phyloP scores from a whole-genome alignment of 2,797 vertebrate genomes.

The Agapornis canus region DNA sequence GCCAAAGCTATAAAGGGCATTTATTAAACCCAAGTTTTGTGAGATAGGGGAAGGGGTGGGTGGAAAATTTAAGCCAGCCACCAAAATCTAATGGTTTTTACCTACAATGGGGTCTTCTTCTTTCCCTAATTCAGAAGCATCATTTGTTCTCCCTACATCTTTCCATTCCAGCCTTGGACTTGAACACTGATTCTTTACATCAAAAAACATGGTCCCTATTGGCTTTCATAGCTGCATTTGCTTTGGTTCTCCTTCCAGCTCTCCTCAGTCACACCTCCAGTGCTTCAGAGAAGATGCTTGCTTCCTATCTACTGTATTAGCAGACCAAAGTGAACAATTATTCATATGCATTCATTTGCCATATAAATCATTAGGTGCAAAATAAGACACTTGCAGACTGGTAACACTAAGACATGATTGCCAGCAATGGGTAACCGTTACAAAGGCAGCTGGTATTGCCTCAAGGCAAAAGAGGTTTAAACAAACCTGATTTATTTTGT shows the following conservation, averaged over 20 bases:
- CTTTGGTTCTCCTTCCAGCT: background rate
- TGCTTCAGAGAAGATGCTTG: background rate
- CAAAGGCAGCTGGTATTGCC: background rate
- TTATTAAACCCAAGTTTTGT: background rate
- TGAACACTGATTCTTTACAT: background rate
- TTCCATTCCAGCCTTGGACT: background rate
- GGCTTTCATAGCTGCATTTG: background rate
- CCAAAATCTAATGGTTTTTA: background rate
- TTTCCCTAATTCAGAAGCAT: background rate
- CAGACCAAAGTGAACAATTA: background rate
- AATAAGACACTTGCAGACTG: background rate
- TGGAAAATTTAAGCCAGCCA: background rate
- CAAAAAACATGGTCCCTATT: background rate
- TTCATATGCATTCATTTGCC: background rate
- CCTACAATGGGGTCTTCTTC: background rate
- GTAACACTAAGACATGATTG: background rate
- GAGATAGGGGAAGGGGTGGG: background rate
- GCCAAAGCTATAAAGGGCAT: background rate
- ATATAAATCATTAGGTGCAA: background rate
- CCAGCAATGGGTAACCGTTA: background rate
- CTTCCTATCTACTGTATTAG: background rate
- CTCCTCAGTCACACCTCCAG: background rate
- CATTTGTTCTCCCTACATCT: background rate
- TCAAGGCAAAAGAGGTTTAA: background rate
- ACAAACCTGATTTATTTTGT: background rate